Evolutionary conservation across 2,888 invertebrate species (phyloP).

Genomic region (Chloroclystis v-ata): DNA sequence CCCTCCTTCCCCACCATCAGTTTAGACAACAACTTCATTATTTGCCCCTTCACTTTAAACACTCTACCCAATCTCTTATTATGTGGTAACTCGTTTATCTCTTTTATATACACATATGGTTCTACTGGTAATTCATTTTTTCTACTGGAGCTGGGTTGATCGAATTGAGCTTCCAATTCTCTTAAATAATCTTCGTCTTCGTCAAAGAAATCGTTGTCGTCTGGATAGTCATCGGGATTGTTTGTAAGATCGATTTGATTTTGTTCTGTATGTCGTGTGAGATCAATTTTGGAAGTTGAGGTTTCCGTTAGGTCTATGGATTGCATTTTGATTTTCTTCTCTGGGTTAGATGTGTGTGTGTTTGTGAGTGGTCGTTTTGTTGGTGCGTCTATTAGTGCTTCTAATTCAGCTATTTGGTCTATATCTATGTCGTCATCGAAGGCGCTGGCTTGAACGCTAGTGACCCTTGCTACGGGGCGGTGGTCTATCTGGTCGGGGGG

Average conservation of each 20-base stretch:
- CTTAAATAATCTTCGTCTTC: slow-evolving; percentile 61
- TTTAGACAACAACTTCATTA: slow-evolving; percentile 74
- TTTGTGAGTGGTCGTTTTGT: slow-evolving; percentile 42
- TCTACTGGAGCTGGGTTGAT: slow-evolving; percentile 23
- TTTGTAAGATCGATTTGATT: slow-evolving; percentile 36
- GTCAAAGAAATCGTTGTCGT: slow-evolving; percentile 47
- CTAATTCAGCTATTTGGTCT: slow-evolving; percentile 56
- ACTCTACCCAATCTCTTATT: slow-evolving; percentile 54
- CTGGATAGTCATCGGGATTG: slow-evolving; percentile 48
- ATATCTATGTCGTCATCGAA: slow-evolving; percentile 46
- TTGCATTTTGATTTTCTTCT: slow-evolving; percentile 52
- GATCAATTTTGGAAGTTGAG: slow-evolving; percentile 1
- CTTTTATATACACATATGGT: slow-evolving; percentile 69
- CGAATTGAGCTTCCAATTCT: slow-evolving; percentile 54
- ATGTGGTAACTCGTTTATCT: slow-evolving; percentile 54
- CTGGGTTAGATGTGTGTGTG: slow-evolving; percentile 36
- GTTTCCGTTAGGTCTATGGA: slow-evolving; percentile 4
- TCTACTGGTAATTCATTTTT: slow-evolving; percentile 41
- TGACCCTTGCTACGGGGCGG: slow-evolving; percentile 42
- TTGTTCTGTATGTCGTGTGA: slow-evolving; percentile 28
- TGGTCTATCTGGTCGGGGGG: slow-evolving; percentile 32
- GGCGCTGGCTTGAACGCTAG: slow-evolving; percentile 37
- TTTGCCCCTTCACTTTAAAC: slow-evolving; percentile 77
- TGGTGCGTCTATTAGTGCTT: slow-evolving; percentile 45
- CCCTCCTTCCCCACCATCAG: slow-evolving; percentile 69